phyloP scores from a whole-genome alignment of 2,797 vertebrate species.

The Myotis pilosus region DNA sequence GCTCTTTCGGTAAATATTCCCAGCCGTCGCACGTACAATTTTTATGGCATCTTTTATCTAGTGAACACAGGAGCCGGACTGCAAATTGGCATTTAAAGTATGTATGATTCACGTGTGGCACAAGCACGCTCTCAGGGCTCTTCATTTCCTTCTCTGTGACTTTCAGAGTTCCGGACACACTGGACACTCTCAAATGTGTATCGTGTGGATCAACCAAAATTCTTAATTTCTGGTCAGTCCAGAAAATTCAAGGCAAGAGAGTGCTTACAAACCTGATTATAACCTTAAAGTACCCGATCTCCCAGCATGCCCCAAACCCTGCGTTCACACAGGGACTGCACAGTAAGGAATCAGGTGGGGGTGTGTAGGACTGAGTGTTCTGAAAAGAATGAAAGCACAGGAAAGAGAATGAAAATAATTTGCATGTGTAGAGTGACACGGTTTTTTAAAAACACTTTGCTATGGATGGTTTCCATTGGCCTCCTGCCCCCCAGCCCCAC shows the following conservation, averaged over 20 bases:
- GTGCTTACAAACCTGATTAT: neutral
- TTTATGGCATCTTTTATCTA: conserved; percentile 68
- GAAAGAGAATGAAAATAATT: neutral
- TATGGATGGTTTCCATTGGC: neutral
- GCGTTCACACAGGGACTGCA: neutral
- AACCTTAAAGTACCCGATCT: neutral
- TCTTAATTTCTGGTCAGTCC: conserved; percentile 41
- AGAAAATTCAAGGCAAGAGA: conserved; percentile 35
- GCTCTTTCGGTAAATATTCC: conserved; percentile 59
- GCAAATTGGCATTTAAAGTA: conserved; percentile 64
- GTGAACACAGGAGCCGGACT: neutral
- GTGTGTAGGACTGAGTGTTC: neutral
- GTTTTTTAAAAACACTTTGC: neutral
- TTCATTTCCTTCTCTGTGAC: neutral
- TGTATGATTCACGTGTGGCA: conserved; percentile 55
- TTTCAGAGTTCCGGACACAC: neutral
- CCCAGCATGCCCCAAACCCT: neutral
- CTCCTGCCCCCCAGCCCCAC: rapidly evolving
- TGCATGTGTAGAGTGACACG: too few relatives aligned
- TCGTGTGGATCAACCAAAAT: neutral
- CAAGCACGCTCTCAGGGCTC: conserved; percentile 27
- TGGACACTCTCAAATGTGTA: neutral
- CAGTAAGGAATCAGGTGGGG: neutral
- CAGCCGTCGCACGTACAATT: neutral
- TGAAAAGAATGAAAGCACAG: neutral